These are phyloP conservation scores for Xanthostigma xanthostigma DNA, from an alignment of 2,888 invertebrate species.

Conservation along the genomic window DNA sequence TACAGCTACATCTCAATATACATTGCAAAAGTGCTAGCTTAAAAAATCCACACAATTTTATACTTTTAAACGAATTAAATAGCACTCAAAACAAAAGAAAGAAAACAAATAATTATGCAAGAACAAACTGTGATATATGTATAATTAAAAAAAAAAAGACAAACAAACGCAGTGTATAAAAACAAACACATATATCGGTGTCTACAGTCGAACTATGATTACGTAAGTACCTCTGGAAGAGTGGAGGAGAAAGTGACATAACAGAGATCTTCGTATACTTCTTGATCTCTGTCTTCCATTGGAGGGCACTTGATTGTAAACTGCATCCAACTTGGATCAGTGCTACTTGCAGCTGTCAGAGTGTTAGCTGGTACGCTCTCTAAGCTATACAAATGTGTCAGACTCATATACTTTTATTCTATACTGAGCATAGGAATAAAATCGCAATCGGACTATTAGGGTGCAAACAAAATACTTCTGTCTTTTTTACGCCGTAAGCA, in stretches of 20 bases:
- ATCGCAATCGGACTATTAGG: no score
- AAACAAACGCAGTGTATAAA: constrained; percentile 5
- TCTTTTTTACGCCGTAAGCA: no score
- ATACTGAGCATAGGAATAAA: no score
- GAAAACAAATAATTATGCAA: constrained; percentile 1
- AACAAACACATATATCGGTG: neutral
- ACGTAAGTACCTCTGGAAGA: constrained; percentile 43
- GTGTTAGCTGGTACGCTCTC: neutral
- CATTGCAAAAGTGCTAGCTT: no score
- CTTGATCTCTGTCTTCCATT: constrained; percentile 55
- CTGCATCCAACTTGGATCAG: constrained; percentile 45
- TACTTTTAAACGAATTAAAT: constrained; percentile 4
- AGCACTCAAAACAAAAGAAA: constrained; percentile 1
- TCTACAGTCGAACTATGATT: no score
- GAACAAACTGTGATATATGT: neutral
- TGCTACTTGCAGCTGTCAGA: neutral
- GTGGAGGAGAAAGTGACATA: constrained; percentile 66
- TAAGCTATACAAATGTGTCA: neutral
- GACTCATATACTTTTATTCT: no score
- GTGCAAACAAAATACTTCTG: no score
- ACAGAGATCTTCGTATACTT: constrained; percentile 79
- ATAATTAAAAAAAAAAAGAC: neutral
- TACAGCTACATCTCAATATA: no score
- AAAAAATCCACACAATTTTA: constrained; percentile 7
- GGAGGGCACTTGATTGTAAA: constrained; percentile 46